Base-by-base conservation (phyloP, 2,888 invertebrate species). In the Rotaria macrura region DNA sequence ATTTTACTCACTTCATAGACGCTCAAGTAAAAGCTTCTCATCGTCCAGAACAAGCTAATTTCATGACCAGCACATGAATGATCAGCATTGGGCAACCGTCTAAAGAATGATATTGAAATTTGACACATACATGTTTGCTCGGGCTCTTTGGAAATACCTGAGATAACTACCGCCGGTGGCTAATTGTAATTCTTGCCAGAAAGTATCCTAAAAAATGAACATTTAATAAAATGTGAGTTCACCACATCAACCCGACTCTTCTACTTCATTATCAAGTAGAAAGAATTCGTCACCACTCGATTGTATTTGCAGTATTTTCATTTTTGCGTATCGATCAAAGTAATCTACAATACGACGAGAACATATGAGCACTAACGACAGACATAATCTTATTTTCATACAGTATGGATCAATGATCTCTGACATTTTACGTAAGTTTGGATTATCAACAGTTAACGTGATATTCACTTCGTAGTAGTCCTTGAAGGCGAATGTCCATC, bases 251-350 rank as follows among this genome's bases (percentile, higher is more conserved):
- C 14, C 0, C 2, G 6, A 72, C 6, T 9, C 7, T 38, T 88
- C 89, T 83, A 88, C 87, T 2, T 89, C 87, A 86, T 89, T 89
- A 79, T 89, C 89, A 1, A 88, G 88, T 83, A 89, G 88, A 87
- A 89, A 89, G 87, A 89, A 89, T 85, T 89, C 89, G 84, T 89
- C 89, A 2, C 89, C 89, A 9, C 88, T 87, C 0, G 89, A 88
- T 49, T 87, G 88, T 29, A 89, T 88, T 10, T 89, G 88, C 14
- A 88, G 84, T 10, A 84, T 84, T 85, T 89, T 89, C 3, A 88
- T 89, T 84, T 89, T 88, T 54, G 65, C 87, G 57, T 88, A 88
- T 34, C 89, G 87, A 84, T 88, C 88, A 47, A 88, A 89, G 87
- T 89, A 89, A 2, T 88, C 89, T 89, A 88, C 9, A 87, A n/a